A percentile compares a stretch with the other conserved stretches of the same genome.
These are phyloP conservation scores for Proteles cristata DNA, from an alignment of 2,113 vertebrate genomes.

Conservation along the genomic window DNA sequence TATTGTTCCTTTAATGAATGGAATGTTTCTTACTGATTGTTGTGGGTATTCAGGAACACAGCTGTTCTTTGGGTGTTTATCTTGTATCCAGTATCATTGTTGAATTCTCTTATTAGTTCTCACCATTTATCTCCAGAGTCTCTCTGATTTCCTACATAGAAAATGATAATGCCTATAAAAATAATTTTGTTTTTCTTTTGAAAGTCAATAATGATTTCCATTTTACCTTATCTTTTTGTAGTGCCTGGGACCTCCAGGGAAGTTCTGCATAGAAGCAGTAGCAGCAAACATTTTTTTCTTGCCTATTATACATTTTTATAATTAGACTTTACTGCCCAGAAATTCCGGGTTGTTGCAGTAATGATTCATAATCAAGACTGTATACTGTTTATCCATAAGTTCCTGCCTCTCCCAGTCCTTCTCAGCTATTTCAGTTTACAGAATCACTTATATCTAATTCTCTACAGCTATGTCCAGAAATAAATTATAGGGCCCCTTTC, in stretches of 20 bases:
- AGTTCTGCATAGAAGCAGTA: not conserved
- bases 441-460: not conserved
- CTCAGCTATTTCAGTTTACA: not conserved
- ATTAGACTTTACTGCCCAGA: not conserved
- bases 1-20: not conserved
- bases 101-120: constrained; percentile 21
- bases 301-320: not conserved
- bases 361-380: not conserved
- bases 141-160: not conserved
- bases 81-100: not conserved
- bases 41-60: constrained; percentile 1
- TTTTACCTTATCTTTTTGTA: not conserved
- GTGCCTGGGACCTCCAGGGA: not conserved
- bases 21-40: not conserved
- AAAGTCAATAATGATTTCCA: not conserved
- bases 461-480: not conserved
- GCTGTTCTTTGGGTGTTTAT: constrained; percentile 9
- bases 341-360: not conserved
- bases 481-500: not conserved
- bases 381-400: not conserved
- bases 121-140: not conserved
- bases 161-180: constrained; percentile 1
- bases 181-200: constrained; percentile 18
- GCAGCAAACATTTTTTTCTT: not conserved
- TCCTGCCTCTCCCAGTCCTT: not conserved